phyloP scores from a whole-genome alignment of 1,140 invertebrate species.

The Brachionus angularis region DNA sequence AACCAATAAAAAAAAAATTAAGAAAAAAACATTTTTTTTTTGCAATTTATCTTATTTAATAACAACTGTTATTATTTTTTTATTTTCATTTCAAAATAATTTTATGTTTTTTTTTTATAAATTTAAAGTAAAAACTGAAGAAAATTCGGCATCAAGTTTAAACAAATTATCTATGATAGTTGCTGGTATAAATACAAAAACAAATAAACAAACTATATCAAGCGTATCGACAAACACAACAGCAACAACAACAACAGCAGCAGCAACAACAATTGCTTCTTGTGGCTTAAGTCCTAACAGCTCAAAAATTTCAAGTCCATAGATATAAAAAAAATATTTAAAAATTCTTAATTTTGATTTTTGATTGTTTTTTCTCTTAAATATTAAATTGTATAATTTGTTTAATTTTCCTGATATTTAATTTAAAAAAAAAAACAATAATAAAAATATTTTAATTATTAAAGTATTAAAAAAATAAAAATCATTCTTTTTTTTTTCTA shows the following conservation, averaged over 20 bases:
- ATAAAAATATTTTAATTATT: too few species aligned
- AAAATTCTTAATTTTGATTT: too few species aligned
- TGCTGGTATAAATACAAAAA: slow-evolving; percentile 29
- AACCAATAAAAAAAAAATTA: too few species aligned
- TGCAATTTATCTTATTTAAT: too few species aligned
- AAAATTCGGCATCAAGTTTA: slow-evolving; percentile 29
- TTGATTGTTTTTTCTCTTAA: background rate
- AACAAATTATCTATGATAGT: slow-evolving; percentile 33
- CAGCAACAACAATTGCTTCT: background rate
- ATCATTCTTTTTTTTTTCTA: too few species aligned
- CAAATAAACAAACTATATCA: slow-evolving; percentile 15
- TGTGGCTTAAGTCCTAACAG: slow-evolving; percentile 20
- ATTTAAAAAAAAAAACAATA: too few species aligned
- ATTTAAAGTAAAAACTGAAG: slow-evolving; percentile 27
- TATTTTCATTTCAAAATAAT: too few species aligned
- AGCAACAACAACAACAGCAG: background rate
- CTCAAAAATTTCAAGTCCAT: slow-evolving; percentile 26
- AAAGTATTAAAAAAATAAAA: too few species aligned
- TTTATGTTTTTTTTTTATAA: background rate
- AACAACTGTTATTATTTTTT: too few species aligned
- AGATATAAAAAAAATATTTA: background rate
- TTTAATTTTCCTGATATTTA: too few species aligned
- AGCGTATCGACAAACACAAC: background rate
- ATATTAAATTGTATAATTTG: too few species aligned
- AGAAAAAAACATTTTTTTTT: too few species aligned